These are phyloP conservation scores for Drosophila rufa DNA, from an alignment of 1,140 invertebrate species.

Conservation along the genomic window DNA sequence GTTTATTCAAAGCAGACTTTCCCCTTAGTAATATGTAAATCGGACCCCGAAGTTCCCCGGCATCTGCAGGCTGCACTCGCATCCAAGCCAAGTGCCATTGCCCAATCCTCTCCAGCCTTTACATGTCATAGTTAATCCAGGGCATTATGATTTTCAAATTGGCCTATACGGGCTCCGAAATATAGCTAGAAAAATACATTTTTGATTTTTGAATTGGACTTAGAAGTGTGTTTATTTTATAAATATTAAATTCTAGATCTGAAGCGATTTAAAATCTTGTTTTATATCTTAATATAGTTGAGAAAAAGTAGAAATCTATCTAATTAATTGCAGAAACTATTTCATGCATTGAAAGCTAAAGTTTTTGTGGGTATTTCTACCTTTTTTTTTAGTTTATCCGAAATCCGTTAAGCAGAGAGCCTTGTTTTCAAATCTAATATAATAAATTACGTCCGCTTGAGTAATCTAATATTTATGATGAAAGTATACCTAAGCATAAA, in stretches of 20 bases:
- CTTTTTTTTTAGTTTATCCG: neutral
- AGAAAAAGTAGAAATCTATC: no score
- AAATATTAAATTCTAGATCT: no score
- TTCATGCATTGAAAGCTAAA: no score
- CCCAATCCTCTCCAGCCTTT: conserved; percentile 55
- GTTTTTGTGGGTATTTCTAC: neutral
- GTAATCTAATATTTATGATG: conserved; percentile 81
- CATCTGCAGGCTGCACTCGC: conserved; percentile 26
- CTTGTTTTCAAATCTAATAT: conserved; percentile 69
- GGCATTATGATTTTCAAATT: conserved; percentile 25
- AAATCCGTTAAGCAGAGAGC: conserved; percentile 8
- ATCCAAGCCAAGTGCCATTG: conserved; percentile 44
- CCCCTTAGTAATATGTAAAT: conserved; percentile 76
- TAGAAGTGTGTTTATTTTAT: no score
- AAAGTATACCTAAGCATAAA: conserved; percentile 58
- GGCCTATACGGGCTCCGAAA: neutral
- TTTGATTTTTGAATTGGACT: no score
- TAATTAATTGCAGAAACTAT: no score
- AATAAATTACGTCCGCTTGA: conserved; percentile 75
- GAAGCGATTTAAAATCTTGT: no score
- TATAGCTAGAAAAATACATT: neutral
- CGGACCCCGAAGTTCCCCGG: conserved; percentile 44
- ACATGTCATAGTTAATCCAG: conserved; percentile 69
- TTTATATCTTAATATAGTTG: no score
- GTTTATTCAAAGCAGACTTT: conserved; percentile 81